phyloP scores from a whole-genome alignment of 2,113 vertebrate genomes.

The Panthera tigris region DNA sequence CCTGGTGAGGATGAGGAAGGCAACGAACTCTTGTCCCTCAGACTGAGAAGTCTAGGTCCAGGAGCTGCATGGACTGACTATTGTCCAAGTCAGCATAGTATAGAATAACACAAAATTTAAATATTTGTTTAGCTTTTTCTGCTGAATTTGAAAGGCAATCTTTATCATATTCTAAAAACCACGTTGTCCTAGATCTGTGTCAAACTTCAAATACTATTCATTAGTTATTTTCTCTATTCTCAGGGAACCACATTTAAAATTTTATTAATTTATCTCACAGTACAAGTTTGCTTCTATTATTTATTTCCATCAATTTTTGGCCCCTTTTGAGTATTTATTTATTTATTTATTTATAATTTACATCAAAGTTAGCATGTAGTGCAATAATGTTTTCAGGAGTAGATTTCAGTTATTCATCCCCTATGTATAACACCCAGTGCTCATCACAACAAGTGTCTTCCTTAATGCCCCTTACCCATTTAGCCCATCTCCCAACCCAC shows the following conservation, averaged over 20 bases:
- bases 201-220: background rate
- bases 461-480: too few species aligned
- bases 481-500: too few species aligned
- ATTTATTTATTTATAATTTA: too few species aligned
- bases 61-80: background rate
- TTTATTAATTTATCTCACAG: background rate
- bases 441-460: too few species aligned
- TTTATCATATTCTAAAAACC: background rate
- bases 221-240: background rate
- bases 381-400: too few species aligned
- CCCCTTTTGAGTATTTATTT: background rate
- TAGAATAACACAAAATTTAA: background rate
- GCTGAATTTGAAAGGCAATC: background rate
- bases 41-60: background rate
- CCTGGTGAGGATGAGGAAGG: background rate
- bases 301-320: background rate
- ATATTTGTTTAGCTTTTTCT: background rate
- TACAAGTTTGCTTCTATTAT: background rate
- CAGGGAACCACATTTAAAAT: background rate
- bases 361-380: too few species aligned
- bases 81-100: background rate
- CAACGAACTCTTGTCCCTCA: background rate
- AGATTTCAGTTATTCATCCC: too few species aligned
- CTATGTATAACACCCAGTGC: too few species aligned
- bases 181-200: background rate